A percentile compares a stretch with the other conserved stretches of the same genome.
Conservation (phyloP, 2,113 vertebrate species). For the Larimichthys polyactis region DNA sequence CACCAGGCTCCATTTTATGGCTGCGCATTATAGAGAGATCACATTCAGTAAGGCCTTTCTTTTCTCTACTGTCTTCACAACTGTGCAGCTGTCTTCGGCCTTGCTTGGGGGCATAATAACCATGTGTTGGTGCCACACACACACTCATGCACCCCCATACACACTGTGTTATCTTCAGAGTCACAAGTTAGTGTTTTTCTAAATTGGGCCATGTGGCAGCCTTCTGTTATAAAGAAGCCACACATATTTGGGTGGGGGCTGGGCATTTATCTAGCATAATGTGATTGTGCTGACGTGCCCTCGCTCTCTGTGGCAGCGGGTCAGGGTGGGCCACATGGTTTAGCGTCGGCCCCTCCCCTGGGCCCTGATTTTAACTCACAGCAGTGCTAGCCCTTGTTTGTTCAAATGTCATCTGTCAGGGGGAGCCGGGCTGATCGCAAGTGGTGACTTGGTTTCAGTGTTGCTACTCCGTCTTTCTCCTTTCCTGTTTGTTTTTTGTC, state of each 20-base stretch:
- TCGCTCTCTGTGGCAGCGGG: conserved; percentile 42
- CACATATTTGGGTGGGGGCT: conserved; percentile 64
- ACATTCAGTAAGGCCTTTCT: conserved; percentile 44
- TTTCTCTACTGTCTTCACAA: conserved; percentile 63
- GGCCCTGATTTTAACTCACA: conserved; percentile 62
- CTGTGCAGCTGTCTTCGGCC: conserved; percentile 73
- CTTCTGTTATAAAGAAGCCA: conserved; percentile 69
- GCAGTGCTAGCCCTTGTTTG: conserved; percentile 64
- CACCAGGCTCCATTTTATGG: conserved; percentile 59
- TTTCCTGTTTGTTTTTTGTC: conserved; percentile 11
- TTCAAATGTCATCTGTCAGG: conserved; percentile 50
- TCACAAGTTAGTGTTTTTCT: conserved; percentile 63
- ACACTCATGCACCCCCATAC: conserved; percentile 7
- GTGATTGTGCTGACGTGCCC: conserved; percentile 75
- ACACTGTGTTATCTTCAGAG: conserved; percentile 58
- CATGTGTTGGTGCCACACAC: conserved; percentile 54
- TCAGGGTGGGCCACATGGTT: conserved; percentile 70
- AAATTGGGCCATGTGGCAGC: conserved; percentile 71
- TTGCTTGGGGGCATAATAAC: conserved; percentile 68
- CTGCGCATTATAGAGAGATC: conserved; percentile 40
- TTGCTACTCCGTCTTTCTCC: conserved; percentile 27
- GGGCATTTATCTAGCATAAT: conserved; percentile 77
- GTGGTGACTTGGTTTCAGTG: conserved; percentile 39
- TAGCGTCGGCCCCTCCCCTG: conserved; percentile 56
- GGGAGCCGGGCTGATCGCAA: conserved; percentile 36